These are phyloP conservation scores for Microdon myrmicae DNA, from an alignment of 2,888 invertebrate species.

Conservation along the genomic window DNA sequence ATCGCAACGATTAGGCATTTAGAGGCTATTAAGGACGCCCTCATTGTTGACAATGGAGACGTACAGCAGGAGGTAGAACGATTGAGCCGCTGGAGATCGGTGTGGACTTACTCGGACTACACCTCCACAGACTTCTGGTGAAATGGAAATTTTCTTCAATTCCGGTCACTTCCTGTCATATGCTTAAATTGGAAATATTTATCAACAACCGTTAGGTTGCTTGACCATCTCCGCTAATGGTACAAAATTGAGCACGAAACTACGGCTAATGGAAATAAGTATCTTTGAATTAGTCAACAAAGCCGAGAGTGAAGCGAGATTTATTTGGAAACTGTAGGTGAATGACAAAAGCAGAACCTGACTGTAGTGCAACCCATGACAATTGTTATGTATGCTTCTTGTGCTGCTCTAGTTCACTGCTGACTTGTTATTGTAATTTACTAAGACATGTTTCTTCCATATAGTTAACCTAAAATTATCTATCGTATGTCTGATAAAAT, in stretches of 20 bases:
- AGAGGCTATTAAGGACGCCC: conserved; percentile 34
- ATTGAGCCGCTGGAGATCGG: conserved; percentile 1
- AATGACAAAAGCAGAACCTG: too few relatives aligned
- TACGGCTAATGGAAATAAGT: background rate
- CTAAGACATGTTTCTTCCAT: too few relatives aligned
- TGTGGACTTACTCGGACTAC: conserved; percentile 14
- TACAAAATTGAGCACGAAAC: conserved; percentile 5
- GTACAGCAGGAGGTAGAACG: conserved; percentile 16
- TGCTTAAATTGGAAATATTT: too few relatives aligned
- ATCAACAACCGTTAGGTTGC: too few relatives aligned
- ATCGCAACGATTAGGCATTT: conserved; percentile 36
- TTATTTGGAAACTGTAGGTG: too few relatives aligned
- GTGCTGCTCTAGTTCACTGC: too few relatives aligned
- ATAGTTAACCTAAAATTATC: too few relatives aligned
- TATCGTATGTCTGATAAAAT: too few relatives aligned
- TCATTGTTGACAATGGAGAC: conserved; percentile 20
- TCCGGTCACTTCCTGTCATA: conserved; percentile 37
- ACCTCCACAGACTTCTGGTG: conserved; percentile 30
- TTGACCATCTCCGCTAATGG: conserved; percentile 1
- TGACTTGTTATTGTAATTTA: too few relatives aligned
- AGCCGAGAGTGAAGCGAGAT: too few relatives aligned
- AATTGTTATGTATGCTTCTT: too few relatives aligned
- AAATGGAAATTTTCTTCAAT: conserved; percentile 19
- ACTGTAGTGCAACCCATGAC: too few relatives aligned
- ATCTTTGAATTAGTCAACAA: background rate